Conservation (phyloP, 2,113 vertebrate species). For the Ptilonorhynchus violaceus region DNA sequence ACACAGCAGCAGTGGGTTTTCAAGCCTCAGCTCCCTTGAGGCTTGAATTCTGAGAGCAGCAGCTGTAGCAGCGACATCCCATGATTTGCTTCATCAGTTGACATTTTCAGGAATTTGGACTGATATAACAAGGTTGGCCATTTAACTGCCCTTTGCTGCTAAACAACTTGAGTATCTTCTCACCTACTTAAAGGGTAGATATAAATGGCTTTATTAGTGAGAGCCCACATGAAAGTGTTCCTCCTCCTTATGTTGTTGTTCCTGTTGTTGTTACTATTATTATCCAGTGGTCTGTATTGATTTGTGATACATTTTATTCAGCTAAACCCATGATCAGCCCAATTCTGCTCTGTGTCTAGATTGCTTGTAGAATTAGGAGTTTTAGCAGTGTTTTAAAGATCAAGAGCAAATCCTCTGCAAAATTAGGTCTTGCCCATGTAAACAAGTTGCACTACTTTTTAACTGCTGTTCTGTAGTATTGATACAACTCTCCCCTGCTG, state of each 20-base stretch:
- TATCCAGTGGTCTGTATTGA: neutral
- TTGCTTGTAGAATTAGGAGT: neutral
- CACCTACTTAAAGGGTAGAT: neutral
- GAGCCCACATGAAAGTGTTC: neutral
- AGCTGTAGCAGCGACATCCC: neutral
- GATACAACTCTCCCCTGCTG: neutral
- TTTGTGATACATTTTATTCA: neutral
- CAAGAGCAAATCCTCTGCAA: neutral
- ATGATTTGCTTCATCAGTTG: neutral
- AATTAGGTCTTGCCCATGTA: neutral
- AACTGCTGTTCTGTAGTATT: neutral
- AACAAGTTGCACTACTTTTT: neutral
- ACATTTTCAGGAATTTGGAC: neutral
- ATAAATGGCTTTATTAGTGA: neutral
- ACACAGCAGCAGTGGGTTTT: neutral
- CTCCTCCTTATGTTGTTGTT: neutral
- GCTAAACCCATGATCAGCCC: neutral
- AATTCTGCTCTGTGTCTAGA: neutral
- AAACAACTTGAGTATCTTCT: neutral
- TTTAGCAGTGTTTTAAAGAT: neutral
- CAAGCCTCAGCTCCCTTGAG: neutral
- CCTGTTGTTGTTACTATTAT: neutral
- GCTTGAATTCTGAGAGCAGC: neutral
- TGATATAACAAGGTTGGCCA: neutral
- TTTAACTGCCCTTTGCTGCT: conserved; percentile 3